A percentile compares a stretch with the other conserved stretches of the same genome.
Conservation (phyloP, 2,888 invertebrate genomes). For the Microdon myrmicae region DNA sequence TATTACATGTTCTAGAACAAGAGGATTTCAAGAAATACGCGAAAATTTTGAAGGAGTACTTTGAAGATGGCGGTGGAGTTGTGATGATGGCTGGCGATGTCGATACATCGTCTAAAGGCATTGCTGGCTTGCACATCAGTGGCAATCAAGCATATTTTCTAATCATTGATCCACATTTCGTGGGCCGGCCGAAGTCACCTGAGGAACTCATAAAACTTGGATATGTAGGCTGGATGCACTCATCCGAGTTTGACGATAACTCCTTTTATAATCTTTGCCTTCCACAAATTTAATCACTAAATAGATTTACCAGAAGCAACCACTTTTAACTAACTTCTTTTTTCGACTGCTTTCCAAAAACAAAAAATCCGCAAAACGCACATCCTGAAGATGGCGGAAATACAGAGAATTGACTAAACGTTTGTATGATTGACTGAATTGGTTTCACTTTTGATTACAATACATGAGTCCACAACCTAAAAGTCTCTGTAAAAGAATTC, state of each 20-base stretch:
- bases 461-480: too few species aligned
- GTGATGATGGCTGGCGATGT: slow-evolving; percentile 82
- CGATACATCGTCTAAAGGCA: slow-evolving; percentile 77
- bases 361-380: too few species aligned
- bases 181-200: slow-evolving; percentile 67
- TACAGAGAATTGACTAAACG: too few species aligned
- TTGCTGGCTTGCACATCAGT: slow-evolving; percentile 72
- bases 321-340: too few species aligned
- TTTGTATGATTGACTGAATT: too few species aligned
- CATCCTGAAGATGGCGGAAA: too few species aligned
- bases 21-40: slow-evolving; percentile 69
- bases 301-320: too few species aligned
- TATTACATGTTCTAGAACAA: slow-evolving; percentile 73
- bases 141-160: slow-evolving; percentile 68
- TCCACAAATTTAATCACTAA: slow-evolving; percentile 65
- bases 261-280: slow-evolving; percentile 78
- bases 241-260: slow-evolving; percentile 70
- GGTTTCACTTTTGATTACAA: too few species aligned
- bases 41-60: slow-evolving; percentile 70
- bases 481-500: too few species aligned
- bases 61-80: slow-evolving; percentile 72
- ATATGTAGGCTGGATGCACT: slow-evolving; percentile 74
- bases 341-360: too few species aligned
- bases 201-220: slow-evolving; percentile 68
- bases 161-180: slow-evolving; percentile 77